Conservation (phyloP, 2,888 invertebrate genomes). For the Apoda limacodes region DNA sequence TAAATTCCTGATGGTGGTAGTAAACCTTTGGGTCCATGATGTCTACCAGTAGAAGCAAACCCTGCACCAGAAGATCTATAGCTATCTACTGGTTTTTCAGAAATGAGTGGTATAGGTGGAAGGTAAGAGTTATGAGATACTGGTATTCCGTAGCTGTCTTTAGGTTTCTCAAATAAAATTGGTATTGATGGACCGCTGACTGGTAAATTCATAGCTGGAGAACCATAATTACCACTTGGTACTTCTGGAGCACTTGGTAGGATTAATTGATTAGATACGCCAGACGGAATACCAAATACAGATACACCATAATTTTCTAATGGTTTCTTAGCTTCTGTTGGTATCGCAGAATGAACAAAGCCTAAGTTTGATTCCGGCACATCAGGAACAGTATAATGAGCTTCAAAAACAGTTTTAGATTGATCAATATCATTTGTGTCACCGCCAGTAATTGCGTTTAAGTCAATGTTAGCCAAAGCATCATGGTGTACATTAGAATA, state of each 20-base stretch:
- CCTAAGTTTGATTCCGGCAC: constrained; percentile 32
- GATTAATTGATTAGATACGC: constrained; percentile 1
- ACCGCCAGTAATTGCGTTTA: constrained; percentile 54
- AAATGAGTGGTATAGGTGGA: constrained; percentile 46
- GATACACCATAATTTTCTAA: too few relatives aligned
- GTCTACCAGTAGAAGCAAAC: constrained; percentile 41
- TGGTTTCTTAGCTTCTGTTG: constrained; percentile 18
- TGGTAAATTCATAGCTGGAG: too few relatives aligned
- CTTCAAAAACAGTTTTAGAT: constrained; percentile 61
- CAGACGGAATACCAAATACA: background rate
- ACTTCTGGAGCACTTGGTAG: too few relatives aligned
- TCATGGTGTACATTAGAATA: constrained; percentile 59
- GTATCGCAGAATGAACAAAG: constrained; percentile 26
- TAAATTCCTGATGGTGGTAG: constrained; percentile 72
- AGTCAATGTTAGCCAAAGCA: constrained; percentile 48
- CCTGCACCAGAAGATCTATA: too few relatives aligned
- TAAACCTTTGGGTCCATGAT: constrained; percentile 63
- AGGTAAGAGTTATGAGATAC: constrained; percentile 53
- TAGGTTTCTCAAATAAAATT: constrained; percentile 27
- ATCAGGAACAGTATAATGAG: constrained; percentile 55
- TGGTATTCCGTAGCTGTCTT: constrained; percentile 50
- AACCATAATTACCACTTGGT: too few relatives aligned
- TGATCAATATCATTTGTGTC: constrained; percentile 60
- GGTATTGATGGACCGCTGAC: too few relatives aligned
- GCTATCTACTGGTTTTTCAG: too few relatives aligned